phyloP scores from a whole-genome alignment of 1,140 invertebrate genomes.

The Steinernema feltiae region DNA sequence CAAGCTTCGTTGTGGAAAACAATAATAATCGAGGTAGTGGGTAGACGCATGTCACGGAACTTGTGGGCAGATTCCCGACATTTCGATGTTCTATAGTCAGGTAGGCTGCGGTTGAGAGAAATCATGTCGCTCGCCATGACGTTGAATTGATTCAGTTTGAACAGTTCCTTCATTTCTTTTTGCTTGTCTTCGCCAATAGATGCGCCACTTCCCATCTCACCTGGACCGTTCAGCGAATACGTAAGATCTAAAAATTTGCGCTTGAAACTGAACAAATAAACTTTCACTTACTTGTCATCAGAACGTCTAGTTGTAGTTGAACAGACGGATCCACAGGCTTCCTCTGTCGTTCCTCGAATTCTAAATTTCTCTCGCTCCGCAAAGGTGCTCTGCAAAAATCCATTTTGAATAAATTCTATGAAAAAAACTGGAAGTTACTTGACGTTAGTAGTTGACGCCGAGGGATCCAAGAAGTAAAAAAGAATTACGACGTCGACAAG shows the following conservation, averaged over 20 bases:
- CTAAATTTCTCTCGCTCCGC: neutral
- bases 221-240: constrained; percentile 20
- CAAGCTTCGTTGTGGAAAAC: constrained; percentile 89
- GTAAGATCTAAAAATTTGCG: constrained; percentile 25
- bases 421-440: neutral
- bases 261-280: constrained; percentile 13
- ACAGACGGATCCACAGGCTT: constrained; percentile 19
- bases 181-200: constrained; percentile 15
- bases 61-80: constrained; percentile 9
- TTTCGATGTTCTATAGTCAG: constrained; percentile 33
- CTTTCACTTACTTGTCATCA: constrained; percentile 22
- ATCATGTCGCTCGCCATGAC: constrained; percentile 39
- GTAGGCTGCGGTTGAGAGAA: constrained; percentile 34
- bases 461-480: constrained; percentile 37
- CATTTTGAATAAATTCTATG: neutral
- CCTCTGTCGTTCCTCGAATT: neutral
- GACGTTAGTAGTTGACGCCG: neutral
- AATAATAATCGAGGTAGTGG: constrained; percentile 73
- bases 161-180: constrained; percentile 30
- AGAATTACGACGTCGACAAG: constrained; percentile 38
- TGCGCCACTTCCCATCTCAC: constrained; percentile 34
- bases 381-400: neutral
- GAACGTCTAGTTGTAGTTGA: constrained; percentile 16
- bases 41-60: constrained; percentile 59
- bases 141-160: constrained; percentile 41